Base-by-base conservation (phyloP, 2,113 vertebrate species). In the Speoplatyrhinus poulsoni region DNA sequence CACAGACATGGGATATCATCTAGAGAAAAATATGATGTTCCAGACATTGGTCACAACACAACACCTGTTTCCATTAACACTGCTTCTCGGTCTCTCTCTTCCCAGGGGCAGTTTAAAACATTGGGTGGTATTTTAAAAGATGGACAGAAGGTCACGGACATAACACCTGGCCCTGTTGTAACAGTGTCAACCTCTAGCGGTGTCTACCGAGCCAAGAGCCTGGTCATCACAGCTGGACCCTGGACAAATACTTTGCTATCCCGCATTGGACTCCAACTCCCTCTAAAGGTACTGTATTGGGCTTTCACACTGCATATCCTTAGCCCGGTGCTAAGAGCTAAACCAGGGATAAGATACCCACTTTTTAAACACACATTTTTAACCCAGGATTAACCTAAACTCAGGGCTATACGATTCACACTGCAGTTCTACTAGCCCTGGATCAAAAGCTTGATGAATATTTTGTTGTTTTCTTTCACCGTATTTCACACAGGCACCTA, bases 211-310 rank as follows among this genome's bases (percentile, higher is more conserved):
- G 90, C 95, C 4, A 91, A 86, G 46, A 91, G 84, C 55, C 46
- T 98, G 76, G 83, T 97, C 85, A 92, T 98, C 70, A 86, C 96
- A 0, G 94, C 93, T 0, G 97, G 97, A 69, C 84, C 96, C 5
- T 98, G 97, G 96, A 85, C 94, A 0, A 90, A 93, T n/a, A 73
- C 9, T 48, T 70, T 98, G 0, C 83, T 98, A 67, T 76, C 76
- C 12, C 87, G 90, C 1, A 85, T 92, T 59, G 94, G 94, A 9
- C 85, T 96, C 4, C 76, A 76, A 62, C 86, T 98, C 46, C 96
- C 96, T 0, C 93, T 99, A 48, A 88, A 96, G 96, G 97, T 98
- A 87, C 26, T 26, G 26, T 26, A 19, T 57, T 17, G 10, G 55
- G 26, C 26, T 26, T 26, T 26, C 26, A 26, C 26, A 26, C 26